Base-by-base conservation (phyloP, 2,888 invertebrate species). In the Xanthostigma xanthostigma region DNA sequence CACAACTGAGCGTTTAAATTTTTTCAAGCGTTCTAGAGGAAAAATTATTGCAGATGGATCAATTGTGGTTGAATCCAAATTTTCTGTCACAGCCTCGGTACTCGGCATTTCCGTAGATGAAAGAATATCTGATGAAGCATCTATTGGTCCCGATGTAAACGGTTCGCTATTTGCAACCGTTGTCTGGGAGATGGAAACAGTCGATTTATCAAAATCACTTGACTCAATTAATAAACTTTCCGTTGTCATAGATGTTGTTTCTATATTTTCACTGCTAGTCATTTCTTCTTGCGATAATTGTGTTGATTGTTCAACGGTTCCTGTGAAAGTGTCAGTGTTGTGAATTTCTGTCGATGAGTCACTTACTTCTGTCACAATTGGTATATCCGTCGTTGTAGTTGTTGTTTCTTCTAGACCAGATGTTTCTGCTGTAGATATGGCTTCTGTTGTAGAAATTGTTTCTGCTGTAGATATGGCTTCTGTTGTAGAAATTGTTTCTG, bases 1-100 rank as follows among this genome's bases (percentile, higher is more conserved):
- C 41, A 63, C 58, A 8, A 65, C 51, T n/a, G 65, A 65, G 50
- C 66, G 55, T 33, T 47, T 51, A 11, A 41, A 17, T 46, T 38
- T 36, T 41, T 17, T 41, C n/a, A 35, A 41, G 49, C 14, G 49
- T 48, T 46, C 41, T 45, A 50, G 50, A 33, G 49, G n/a, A 27
- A 11, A 42, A 39, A 39, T 10, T 39, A 48, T 27, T n/a, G 38
- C 39, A 39, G 39, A 39, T 13, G 39, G 39, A 39, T 39, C 39
- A 9, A 13, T 39, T 9, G 39, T 39, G 14, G 39, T 39, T 12
- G 39, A 12, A 39, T 39, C 14, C 12, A 39, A 13, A 39, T 14
- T 39, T 39, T 39, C 39, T 39, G 14, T 39, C 8, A 39, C 39
- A 39, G 39, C 9, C 39, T 8, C 14, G 14, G 10, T 37, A 10